These are phyloP conservation scores for Scalopus aquaticus DNA, from an alignment of 2,113 vertebrate genomes.

Conservation along the genomic window DNA sequence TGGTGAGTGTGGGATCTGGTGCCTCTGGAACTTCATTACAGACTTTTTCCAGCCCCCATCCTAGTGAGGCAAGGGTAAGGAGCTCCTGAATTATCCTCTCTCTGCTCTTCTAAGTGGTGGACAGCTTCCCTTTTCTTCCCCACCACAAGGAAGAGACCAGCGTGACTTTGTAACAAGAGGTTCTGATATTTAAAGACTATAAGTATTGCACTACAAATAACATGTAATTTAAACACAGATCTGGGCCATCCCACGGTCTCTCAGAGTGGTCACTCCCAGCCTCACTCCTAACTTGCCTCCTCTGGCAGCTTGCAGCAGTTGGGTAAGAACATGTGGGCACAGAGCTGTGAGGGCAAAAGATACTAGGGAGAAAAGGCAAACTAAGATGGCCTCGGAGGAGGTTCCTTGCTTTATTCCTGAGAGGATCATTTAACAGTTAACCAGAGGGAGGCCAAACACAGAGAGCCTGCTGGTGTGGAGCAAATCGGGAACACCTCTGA, in stretches of 20 bases:
- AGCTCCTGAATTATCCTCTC: neutral
- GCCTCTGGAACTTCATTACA: neutral
- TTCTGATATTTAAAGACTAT: neutral
- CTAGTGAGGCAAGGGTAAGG: neutral
- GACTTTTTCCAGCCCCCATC: neutral
- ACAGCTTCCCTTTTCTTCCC: neutral
- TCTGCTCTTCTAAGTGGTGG: neutral
- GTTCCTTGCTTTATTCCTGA: too few species aligned
- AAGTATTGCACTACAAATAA: neutral
- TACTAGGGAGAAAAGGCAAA: neutral
- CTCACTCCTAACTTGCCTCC: neutral
- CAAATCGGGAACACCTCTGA: too few species aligned
- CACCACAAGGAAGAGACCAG: neutral
- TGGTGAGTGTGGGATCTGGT: neutral
- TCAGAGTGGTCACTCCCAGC: neutral
- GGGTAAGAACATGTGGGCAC: neutral
- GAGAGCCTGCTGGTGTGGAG: too few species aligned
- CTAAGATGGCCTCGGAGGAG: neutral
- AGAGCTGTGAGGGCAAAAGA: neutral
- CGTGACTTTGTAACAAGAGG: neutral
- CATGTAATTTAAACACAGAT: neutral
- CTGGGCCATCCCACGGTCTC: neutral
- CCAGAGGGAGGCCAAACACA: too few species aligned
- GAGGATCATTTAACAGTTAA: too few species aligned
- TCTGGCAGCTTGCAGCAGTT: neutral